Conservation (phyloP, 2,113 vertebrate species). For the Rattus rattus region DNA sequence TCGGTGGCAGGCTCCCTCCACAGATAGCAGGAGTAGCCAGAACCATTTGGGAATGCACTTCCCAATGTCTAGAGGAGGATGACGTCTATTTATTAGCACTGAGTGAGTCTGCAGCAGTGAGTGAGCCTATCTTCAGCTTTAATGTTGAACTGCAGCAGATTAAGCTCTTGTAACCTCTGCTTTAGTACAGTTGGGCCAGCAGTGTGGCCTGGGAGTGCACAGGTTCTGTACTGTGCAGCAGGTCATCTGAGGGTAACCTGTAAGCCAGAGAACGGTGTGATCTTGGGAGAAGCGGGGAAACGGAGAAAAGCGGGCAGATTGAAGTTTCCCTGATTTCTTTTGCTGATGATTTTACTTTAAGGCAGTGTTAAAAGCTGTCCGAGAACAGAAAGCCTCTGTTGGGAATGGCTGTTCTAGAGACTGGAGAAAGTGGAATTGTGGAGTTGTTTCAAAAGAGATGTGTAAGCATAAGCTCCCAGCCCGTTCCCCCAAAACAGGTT, state of each 20-base stretch:
- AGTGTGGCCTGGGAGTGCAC: background rate
- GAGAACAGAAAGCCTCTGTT: background rate
- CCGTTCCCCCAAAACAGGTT: background rate
- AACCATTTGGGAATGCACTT: constrained; percentile 49
- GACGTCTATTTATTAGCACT: constrained; percentile 70
- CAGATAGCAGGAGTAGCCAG: constrained; percentile 35
- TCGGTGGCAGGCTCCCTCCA: constrained; percentile 53
- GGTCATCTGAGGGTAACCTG: background rate
- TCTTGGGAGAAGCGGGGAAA: background rate
- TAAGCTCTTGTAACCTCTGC: background rate
- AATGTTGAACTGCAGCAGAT: constrained; percentile 54
- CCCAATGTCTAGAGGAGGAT: constrained; percentile 25
- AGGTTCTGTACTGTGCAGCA: background rate
- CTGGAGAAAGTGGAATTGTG: background rate
- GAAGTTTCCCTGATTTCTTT: background rate
- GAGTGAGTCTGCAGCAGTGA: background rate
- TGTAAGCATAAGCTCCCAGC: background rate
- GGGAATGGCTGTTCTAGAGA: background rate
- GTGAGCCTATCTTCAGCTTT: constrained; percentile 40
- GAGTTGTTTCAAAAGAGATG: background rate
- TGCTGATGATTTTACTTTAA: background rate
- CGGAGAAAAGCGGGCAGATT: background rate
- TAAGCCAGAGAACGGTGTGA: no score
- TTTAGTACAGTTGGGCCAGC: background rate
- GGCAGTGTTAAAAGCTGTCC: background rate